A percentile compares a stretch with the other conserved stretches of the same genome.
Evolutionary conservation across 1,140 invertebrate species (phyloP).

Genomic region (Sycobia sp.): DNA sequence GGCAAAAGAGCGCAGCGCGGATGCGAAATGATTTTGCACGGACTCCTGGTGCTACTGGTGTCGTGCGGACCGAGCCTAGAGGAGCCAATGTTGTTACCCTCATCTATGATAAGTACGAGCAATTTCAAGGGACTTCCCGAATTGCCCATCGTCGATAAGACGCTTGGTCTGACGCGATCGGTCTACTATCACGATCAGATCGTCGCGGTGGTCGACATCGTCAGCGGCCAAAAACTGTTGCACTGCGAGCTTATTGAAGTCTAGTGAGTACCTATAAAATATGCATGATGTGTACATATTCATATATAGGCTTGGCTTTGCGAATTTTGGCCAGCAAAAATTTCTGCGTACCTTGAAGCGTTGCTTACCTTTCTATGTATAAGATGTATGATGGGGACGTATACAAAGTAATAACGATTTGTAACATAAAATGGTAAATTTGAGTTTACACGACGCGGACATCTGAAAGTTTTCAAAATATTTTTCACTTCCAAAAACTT

Average conservation of each 20-base stretch:
- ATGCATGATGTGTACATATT: no score
- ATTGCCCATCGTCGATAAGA: constrained; percentile 1
- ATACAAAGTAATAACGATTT: no score
- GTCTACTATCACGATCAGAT: constrained; percentile 81
- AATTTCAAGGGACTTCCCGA: constrained; percentile 42
- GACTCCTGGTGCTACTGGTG: constrained; percentile 33
- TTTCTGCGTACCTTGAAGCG: no score
- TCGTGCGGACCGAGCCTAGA: constrained; percentile 33
- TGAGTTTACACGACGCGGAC: no score
- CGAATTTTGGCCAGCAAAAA: no score
- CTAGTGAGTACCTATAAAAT: constrained; percentile 73
- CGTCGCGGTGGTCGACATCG: constrained; percentile 73
- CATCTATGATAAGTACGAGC: neutral
- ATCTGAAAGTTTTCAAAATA: no score
- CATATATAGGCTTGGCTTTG: no score
- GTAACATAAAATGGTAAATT: no score
- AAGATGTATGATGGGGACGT: neutral
- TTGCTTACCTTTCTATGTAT: no score
- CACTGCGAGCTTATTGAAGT: constrained; percentile 85
- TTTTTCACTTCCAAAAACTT: no score
- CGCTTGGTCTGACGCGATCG: constrained; percentile 34
- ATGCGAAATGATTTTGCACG: neutral
- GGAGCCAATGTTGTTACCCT: constrained; percentile 33
- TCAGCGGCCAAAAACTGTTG: constrained; percentile 69
- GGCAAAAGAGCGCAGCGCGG: no score